Conservation (phyloP, 2,888 invertebrate genomes). For the Agrotis puta region DNA sequence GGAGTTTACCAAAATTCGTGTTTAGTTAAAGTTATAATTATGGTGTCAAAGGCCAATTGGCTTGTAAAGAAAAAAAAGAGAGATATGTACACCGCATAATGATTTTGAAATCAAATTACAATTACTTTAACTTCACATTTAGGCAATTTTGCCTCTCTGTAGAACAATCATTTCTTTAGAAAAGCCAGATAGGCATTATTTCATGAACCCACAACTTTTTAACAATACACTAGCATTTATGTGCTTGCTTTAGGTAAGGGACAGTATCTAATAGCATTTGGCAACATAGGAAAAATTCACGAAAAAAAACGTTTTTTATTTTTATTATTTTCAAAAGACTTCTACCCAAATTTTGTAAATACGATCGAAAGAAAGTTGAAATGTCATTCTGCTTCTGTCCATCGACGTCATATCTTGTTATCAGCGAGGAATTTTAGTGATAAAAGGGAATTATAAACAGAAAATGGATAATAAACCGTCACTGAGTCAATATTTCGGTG, state of each 20-base stretch:
- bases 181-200: not conserved
- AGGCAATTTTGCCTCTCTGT: no score
- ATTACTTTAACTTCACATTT: not conserved
- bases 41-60: not conserved
- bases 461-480: constrained; percentile 89
- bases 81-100: not conserved
- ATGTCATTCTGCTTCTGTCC: constrained; percentile 10
- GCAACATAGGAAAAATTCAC: constrained; percentile 14
- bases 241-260: not conserved
- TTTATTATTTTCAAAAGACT: not conserved
- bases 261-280: not conserved
- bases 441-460: constrained; percentile 51
- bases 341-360: not conserved
- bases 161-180: not conserved
- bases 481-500: constrained; percentile 91
- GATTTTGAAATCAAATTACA: not conserved
- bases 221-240: not conserved
- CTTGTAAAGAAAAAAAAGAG: not conserved
- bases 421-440: constrained; percentile 37
- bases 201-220: not conserved
- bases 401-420: constrained; percentile 47
- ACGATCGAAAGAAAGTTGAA: not conserved
- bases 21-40: no score
- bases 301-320: not conserved
- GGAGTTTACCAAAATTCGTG: not conserved